Conservation (phyloP, 2,888 invertebrate genomes). For the Zygogramma bicolorata region DNA sequence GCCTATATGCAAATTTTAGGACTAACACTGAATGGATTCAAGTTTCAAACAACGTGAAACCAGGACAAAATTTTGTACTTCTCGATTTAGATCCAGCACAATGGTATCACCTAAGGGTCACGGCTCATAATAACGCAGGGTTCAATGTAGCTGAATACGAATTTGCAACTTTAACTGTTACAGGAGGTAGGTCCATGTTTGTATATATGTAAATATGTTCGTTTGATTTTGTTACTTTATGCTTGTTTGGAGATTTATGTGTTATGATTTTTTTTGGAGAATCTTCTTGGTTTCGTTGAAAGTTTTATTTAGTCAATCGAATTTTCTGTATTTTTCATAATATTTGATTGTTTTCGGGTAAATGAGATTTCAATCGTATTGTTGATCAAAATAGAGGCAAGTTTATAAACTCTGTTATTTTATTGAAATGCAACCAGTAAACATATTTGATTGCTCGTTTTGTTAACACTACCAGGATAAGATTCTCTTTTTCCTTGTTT, state of each 20-base stretch:
- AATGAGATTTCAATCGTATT: neutral
- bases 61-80: constrained; percentile 90
- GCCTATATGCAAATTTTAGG: constrained; percentile 67
- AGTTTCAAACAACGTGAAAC: constrained; percentile 93
- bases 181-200: constrained; percentile 81
- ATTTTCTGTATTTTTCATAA: neutral
- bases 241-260: constrained; percentile 29
- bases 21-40: constrained; percentile 92
- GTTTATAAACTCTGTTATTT: too few species aligned
- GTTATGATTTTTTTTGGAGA: constrained; percentile 24
- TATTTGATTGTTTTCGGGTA: neutral
- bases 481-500: constrained; percentile 15
- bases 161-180: constrained; percentile 93
- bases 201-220: constrained; percentile 48
- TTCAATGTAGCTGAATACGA: constrained; percentile 95
- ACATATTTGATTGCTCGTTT: too few species aligned
- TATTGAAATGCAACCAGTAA: too few species aligned
- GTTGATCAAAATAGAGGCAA: neutral
- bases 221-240: constrained; percentile 25
- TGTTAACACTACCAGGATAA: neutral
- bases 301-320: neutral
- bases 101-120: constrained; percentile 93
- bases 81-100: constrained; percentile 92
- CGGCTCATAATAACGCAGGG: constrained; percentile 95
- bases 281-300: constrained; percentile 6